Base-by-base conservation (phyloP, 2,113 vertebrate species). In the Nansenia antarctica region DNA sequence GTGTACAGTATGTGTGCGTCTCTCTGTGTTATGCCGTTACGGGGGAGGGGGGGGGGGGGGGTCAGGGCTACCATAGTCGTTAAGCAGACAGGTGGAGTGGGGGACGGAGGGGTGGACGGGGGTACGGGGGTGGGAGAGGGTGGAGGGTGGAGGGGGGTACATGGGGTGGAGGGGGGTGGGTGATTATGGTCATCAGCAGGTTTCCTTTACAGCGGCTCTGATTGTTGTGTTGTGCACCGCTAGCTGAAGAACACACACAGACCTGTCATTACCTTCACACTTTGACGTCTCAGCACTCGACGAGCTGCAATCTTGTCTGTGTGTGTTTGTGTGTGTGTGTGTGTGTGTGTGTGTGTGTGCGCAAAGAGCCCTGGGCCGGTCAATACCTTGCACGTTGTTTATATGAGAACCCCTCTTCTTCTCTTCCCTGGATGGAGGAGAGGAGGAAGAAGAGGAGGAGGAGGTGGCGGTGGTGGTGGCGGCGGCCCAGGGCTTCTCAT, bases 291-390 rank as follows among this genome's bases (percentile, higher is more conserved):
- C 52, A n/a, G n/a, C 35, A 11, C 31, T 47, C 34, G 61, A 54
- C 69, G 32, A 55, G 35, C 52, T 39, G 22, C 63, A 70, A 61
- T 71, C 60, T 65, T 61, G 62, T 65, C 73, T 35, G 67, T 27
- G 63, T 27, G 62, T 54, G 53, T 37, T 30, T 5, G 9, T 20
- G 14, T 58, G 67, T 24, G 62, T 26, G 62, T 53, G 62, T 35
- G 34, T 42, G 72, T 62, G 2, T 60, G 3, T 53, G 42, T 65
- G 42, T 12, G 26, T 29, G 54, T n/a, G 62, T 47, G 9, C 0
- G 5, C 27, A 22, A 32, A 34, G 9, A 34, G 31, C 15, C 2
- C n/a, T n/a, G n/a, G n/a, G 15, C 15, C 5, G 3, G 3, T 32
- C 39, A 20, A 1, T 31, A 45, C 8, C 5, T 49, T 34, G 34